Conservation (phyloP, 2,888 invertebrate species). For the Beris morrisii region DNA sequence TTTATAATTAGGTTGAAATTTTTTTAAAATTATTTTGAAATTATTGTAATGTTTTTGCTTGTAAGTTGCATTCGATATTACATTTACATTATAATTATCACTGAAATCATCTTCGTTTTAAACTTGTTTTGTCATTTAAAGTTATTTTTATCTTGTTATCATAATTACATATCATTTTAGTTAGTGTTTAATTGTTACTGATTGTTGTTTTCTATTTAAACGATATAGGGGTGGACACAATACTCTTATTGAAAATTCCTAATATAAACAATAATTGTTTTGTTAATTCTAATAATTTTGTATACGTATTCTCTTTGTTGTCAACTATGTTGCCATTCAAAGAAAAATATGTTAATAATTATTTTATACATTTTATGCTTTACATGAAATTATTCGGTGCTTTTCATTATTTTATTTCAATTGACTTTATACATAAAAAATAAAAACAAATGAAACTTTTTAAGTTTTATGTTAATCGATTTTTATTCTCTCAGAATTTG, state of each 20-base stretch:
- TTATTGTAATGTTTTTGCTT: no score
- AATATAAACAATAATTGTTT: not conserved
- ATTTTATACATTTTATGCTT: not conserved
- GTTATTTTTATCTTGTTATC: not conserved
- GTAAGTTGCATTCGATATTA: no score
- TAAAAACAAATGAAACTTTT: constrained; percentile 6
- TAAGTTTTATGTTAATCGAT: constrained; percentile 4
- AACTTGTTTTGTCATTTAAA: not conserved
- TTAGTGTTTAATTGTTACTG: not conserved
- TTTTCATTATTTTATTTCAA: not conserved
- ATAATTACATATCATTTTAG: not conserved
- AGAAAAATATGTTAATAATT: not conserved
- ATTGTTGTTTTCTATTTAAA: not conserved
- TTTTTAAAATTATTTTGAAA: no score
- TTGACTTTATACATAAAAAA: constrained; percentile 8
- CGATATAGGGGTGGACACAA: not conserved
- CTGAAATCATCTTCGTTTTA: not conserved
- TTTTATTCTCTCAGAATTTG: constrained; percentile 6
- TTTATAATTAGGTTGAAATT: no score
- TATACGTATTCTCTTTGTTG: not conserved
- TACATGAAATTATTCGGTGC: not conserved
- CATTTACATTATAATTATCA: no score
- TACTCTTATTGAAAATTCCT: not conserved
- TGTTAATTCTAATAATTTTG: constrained; percentile 1
- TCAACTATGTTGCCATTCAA: no score